Base-by-base conservation (phyloP, 2,113 vertebrate species). In the Capra hircus region DNA sequence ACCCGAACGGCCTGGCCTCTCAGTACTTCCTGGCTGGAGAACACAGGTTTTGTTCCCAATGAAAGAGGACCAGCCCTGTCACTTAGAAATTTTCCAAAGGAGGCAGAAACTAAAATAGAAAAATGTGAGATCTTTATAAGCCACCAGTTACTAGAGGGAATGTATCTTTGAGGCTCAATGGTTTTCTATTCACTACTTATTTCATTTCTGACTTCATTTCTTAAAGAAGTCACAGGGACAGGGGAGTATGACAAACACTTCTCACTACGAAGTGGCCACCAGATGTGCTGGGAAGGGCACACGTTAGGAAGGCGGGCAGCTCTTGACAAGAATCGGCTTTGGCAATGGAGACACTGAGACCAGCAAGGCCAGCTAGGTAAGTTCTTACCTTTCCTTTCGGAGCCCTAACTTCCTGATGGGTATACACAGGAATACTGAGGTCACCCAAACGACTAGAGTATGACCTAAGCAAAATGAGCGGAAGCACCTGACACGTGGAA, bases 381-480 rank as follows among this genome's bases (percentile, higher is more conserved):
- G 30, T 40, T 25, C 33, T 50, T 17, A 33, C 19, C 30, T 8
- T 13, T 33, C 48, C 81, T 23, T 81, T 45, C 43, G 10, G 50
- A 64, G 33, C 57, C 28, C 57, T 5, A 11, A 13, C 64, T 55
- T n/a, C 25, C 87, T 21, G 43, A 17, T 7, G 17, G 25, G 71
- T 17, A 43, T 53, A 19, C 40, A 27, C 1, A 28, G 0, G 11
- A 50, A 2, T 12, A 11, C 1, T 3, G 33, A 27, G 0, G 25
- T 15, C 59, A 25, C 19, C 3, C 88, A 6, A 36, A 33, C 17
- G 1, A 5, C 21, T 19, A 45, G 48, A 57, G 15, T 7, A 2
- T 0, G 4, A 33, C 43, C 2, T 1, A 28, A 53, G n/a, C 15
- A 2, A n/a, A 2, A 14, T 3, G 15, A 64, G 11, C 1, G 27